These are phyloP conservation scores for Stomatorhinus walkeri DNA, from an alignment of 2,797 vertebrate genomes.

Conservation along the genomic window DNA sequence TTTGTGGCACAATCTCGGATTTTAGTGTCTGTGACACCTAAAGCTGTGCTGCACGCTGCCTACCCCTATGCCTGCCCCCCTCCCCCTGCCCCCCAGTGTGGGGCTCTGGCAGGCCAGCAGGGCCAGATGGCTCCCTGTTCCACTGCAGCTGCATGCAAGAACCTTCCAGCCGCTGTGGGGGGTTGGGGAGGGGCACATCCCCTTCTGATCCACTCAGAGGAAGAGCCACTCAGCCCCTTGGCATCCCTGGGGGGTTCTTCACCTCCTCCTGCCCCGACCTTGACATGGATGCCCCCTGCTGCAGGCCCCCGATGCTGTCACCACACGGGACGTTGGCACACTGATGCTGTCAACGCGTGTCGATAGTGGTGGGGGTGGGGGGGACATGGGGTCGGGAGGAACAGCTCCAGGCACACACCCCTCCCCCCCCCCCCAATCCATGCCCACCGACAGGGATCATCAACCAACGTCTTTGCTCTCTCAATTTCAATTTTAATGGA, in stretches of 20 bases:
- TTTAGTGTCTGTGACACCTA: neutral
- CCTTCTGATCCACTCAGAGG: slow-evolving; percentile 46
- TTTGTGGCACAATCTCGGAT: neutral
- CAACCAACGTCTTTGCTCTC: neutral
- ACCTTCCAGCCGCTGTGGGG: slow-evolving; percentile 23
- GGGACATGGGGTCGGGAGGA: neutral
- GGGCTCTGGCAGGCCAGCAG: neutral
- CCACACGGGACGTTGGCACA: neutral
- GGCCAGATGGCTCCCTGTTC: slow-evolving; percentile 21
- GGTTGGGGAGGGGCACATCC: slow-evolving; percentile 33
- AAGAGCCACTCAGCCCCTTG: slow-evolving; percentile 46
- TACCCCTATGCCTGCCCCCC: neutral
- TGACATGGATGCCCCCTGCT: neutral
- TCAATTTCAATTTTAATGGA: neutral
- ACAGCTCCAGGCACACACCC: neutral
- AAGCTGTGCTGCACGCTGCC: neutral
- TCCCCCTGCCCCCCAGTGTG: neutral
- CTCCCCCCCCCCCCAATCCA: neutral
- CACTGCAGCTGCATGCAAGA: slow-evolving; percentile 18
- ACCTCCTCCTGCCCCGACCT: slow-evolving; percentile 32
- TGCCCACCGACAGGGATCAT: neutral
- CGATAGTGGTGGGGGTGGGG: neutral
- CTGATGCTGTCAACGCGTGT: neutral
- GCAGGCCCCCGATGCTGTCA: neutral
- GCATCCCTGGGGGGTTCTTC: slow-evolving; percentile 7